Evolutionary conservation across 2,797 vertebrate genomes (phyloP).

Genomic region (Hybognathus amarus): DNA sequence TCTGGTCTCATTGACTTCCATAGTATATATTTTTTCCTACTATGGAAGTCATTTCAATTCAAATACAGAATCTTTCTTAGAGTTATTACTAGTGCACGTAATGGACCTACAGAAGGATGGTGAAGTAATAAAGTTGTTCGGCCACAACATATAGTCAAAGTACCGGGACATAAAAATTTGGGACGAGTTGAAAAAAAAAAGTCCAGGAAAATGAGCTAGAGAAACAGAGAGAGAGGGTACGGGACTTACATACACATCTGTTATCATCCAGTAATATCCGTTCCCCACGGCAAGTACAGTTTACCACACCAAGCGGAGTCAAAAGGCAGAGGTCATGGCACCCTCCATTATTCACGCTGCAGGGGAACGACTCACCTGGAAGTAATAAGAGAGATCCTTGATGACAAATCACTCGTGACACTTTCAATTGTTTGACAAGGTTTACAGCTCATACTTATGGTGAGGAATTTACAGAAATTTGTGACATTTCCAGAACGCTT

Average conservation of each 20-base stretch:
- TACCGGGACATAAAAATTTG: background rate
- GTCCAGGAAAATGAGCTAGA: background rate
- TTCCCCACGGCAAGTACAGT: constrained; percentile 93
- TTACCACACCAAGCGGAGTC: constrained; percentile 88
- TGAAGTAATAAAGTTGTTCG: background rate
- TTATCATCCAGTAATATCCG: constrained; percentile 90
- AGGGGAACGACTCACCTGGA: constrained; percentile 92
- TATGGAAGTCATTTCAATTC: background rate
- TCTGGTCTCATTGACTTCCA: too few species aligned
- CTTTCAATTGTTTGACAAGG: background rate
- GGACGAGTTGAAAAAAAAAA: background rate
- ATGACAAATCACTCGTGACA: background rate
- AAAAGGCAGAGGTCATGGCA: constrained; percentile 95
- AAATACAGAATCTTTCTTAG: background rate
- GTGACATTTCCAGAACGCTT: too few species aligned
- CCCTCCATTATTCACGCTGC: constrained; percentile 90
- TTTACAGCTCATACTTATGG: background rate
- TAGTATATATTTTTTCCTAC: too few species aligned
- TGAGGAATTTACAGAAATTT: background rate
- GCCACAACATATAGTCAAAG: background rate
- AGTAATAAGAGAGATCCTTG: constrained; percentile 10
- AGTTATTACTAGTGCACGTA: background rate
- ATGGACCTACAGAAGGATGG: background rate
- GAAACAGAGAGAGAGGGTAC: constrained; percentile 36
- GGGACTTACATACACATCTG: constrained; percentile 99